Evolutionary conservation across 2,888 invertebrate genomes (phyloP).

Genomic region (Chrysolina haemoptera): DNA sequence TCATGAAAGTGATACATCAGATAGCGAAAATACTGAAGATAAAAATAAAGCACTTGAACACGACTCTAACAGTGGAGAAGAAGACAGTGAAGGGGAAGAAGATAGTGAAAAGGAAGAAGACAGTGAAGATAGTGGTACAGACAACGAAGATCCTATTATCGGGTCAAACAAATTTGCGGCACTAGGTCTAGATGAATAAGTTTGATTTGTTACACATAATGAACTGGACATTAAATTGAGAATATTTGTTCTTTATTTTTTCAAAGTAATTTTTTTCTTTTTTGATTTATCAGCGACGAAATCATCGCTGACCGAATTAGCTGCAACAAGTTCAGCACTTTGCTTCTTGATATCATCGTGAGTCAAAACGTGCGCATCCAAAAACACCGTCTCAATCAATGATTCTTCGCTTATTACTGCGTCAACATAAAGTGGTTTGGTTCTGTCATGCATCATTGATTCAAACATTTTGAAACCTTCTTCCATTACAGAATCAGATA

Average conservation of each 20-base stretch:
- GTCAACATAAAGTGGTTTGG: slow-evolving; percentile 51
- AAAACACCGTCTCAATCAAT: slow-evolving; percentile 56
- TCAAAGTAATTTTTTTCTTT: slow-evolving; percentile 46
- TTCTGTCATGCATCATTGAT: slow-evolving; percentile 56
- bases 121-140: slow-evolving; percentile 42
- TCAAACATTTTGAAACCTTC: slow-evolving; percentile 58
- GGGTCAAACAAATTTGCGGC: slow-evolving; percentile 57
- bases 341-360: slow-evolving; percentile 61
- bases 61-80: slow-evolving; percentile 30
- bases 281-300: slow-evolving; percentile 43
- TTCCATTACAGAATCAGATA: slow-evolving; percentile 48
- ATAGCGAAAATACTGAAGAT: slow-evolving; percentile 40
- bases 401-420: slow-evolving; percentile 57
- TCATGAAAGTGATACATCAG: slow-evolving; percentile 45
- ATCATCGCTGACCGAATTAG: slow-evolving; percentile 56
- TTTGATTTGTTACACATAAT: neutral
- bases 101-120: too few species aligned
- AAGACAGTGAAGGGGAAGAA: slow-evolving; percentile 45
- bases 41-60: slow-evolving; percentile 23
- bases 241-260: slow-evolving; percentile 24
- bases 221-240: neutral
- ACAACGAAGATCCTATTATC: slow-evolving; percentile 39
- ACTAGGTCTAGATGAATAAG: slow-evolving; percentile 48
- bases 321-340: slow-evolving; percentile 60
- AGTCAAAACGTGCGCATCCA: slow-evolving; percentile 56